Evolutionary conservation across 37 sponge, comb jelly and placozoan genomes (phyloP).

Genomic region (Theonella swinhoei): DNA sequence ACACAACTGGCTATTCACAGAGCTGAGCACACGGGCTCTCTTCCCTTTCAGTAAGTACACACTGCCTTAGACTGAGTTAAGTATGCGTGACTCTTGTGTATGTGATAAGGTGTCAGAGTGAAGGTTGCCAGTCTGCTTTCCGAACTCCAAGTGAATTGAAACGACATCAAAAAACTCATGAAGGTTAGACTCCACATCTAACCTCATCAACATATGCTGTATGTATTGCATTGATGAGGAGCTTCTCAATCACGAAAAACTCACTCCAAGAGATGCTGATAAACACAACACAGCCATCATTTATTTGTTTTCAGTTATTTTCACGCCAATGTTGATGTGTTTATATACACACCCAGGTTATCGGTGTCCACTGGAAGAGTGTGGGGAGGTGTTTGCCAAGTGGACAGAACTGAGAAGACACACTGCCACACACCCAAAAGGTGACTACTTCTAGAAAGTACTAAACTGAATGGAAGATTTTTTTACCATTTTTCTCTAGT

Average conservation of each 20-base stretch:
- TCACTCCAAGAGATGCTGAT: background rate
- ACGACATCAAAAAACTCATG: slow-evolving; percentile 46
- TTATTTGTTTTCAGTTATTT: background rate
- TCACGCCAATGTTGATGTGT: too few relatives aligned
- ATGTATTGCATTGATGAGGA: too few relatives aligned
- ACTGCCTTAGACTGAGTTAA: too few relatives aligned
- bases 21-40: slow-evolving; percentile 11
- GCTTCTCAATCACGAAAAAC: too few relatives aligned
- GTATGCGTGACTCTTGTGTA: too few relatives aligned
- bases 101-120: slow-evolving; percentile 38
- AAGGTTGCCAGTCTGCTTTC: slow-evolving; percentile 22
- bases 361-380: slow-evolving; percentile 6
- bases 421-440: slow-evolving; percentile 11
- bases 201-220: too few relatives aligned
- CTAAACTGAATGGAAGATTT: background rate
- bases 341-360: too few relatives aligned
- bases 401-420: slow-evolving; percentile 40
- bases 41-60: background rate
- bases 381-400: slow-evolving; percentile 1
- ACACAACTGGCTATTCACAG: slow-evolving; percentile 49
- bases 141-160: slow-evolving; percentile 3
- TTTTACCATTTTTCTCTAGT: background rate
- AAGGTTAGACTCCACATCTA: slow-evolving; percentile 7
- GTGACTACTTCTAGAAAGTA: too few relatives aligned
- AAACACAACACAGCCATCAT: background rate